phyloP scores from a whole-genome alignment of 2,113 vertebrate species.

The Pao palembangensis region DNA sequence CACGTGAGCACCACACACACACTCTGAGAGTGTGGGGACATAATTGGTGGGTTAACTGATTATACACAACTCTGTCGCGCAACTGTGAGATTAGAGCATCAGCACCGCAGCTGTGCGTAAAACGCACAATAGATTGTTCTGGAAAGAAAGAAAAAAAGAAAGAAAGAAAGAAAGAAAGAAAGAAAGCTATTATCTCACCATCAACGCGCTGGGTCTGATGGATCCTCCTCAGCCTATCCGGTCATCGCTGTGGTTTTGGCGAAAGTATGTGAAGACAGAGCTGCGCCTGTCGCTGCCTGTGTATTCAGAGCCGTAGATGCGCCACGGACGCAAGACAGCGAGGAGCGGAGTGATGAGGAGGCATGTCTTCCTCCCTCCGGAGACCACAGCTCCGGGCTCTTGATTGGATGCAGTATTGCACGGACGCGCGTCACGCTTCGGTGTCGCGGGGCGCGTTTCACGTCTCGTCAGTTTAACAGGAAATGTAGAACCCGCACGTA shows the following conservation, averaged over 20 bases:
- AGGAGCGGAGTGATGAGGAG: conserved; percentile 21
- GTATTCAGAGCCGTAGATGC: conserved; percentile 47
- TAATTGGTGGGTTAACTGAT: too few relatives aligned
- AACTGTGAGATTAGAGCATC: background rate
- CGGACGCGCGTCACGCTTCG: conserved; percentile 26
- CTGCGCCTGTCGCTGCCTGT: conserved; percentile 29
- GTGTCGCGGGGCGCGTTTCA: conserved; percentile 31
- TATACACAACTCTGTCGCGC: background rate
- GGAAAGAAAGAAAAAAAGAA: background rate
- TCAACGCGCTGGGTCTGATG: conserved; percentile 24
- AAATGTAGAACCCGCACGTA: background rate
- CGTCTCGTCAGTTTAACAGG: conserved; percentile 21
- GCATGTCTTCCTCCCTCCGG: conserved; percentile 20
- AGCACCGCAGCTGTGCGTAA: conserved; percentile 2
- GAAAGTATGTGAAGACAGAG: conserved; percentile 12
- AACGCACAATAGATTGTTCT: background rate
- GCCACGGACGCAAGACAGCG: conserved; percentile 36
- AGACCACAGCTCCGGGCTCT: conserved; percentile 23
- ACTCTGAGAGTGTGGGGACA: conserved; percentile 8
- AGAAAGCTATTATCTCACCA: conserved; percentile 45
- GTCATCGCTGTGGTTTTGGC: conserved; percentile 22
- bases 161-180: background rate
- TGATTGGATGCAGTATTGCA: conserved; percentile 47
- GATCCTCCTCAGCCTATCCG: conserved; percentile 16
- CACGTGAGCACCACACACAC: background rate